Base-by-base conservation (phyloP, 1,140 invertebrate species). In the Neodiprion pinetum region DNA sequence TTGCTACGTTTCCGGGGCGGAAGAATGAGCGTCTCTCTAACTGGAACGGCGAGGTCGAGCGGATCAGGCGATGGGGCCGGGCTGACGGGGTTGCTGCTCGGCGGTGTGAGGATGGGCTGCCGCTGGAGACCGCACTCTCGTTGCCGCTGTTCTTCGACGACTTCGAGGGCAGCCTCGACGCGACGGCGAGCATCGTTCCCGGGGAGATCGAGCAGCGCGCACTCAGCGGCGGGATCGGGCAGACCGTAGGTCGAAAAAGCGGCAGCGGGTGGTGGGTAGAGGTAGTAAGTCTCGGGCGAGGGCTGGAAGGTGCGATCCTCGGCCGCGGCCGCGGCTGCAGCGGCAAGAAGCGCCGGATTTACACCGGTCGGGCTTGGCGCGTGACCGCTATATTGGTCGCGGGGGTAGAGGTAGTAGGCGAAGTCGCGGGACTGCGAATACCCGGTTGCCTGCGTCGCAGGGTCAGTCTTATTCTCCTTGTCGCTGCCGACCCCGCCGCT, bases 1-100 rank as follows among this genome's bases (percentile, higher is more conserved):
- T 94, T 95, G 69, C 90, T 91, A 7, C 95, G 90, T 86, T 96
- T 96, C 66, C 95, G 88, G 5, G 93, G 92, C 10, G 95, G 95
- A 67, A 96, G 84, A 53, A 91, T 94, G 23, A 94, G 89, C 71
- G 90, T 90, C 76, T 93, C 93, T 65, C 90, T 90, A 70, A 90
- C 87, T 2, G 89, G 88, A 61, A 61, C 53, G 48, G 87, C 87
- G 3, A 91, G 81, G 68, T 91, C 91, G 12, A 91, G 84, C 23
- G 91, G 89, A 78, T 91, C 90, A 2, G 88, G 93, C 70, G 91
- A 91, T 3, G 91, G 88, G 23, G 90, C 91, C 7, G 91, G 90
- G 79, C 88, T 90, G 0, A 89, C 88, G 3, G 90, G 89, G 75
- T 90, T 91, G 8, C 93, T 94, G 49, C 91, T 91, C 0, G 94